phyloP scores from a whole-genome alignment of 2,113 vertebrate genomes.

The Tympanuchus pallidicinctus region DNA sequence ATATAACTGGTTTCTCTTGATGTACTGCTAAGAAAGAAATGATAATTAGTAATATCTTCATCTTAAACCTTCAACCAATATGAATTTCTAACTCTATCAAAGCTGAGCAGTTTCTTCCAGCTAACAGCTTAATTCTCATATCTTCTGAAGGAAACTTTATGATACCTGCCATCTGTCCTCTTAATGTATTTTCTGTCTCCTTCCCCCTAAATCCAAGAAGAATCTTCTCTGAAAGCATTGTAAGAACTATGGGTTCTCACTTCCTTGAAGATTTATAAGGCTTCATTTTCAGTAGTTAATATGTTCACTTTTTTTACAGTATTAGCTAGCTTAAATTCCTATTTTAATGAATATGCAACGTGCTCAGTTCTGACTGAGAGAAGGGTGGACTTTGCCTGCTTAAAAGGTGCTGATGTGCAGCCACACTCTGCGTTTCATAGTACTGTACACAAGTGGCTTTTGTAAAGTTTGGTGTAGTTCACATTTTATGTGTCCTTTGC shows the following conservation, averaged over 20 bases:
- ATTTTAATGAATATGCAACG: neutral
- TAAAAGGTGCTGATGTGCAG: neutral
- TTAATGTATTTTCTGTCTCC: neutral
- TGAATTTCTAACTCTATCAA: neutral
- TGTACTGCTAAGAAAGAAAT: neutral
- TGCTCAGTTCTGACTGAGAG: neutral
- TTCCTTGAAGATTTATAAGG: neutral
- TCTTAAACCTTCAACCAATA: neutral
- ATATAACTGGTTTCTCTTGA: neutral
- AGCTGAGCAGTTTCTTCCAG: neutral
- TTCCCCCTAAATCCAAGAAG: neutral
- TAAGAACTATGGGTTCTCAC: neutral
- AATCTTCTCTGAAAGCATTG: neutral
- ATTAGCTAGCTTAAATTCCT: constrained; percentile 1
- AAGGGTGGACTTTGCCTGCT: neutral
- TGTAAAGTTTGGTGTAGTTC: neutral
- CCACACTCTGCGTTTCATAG: neutral
- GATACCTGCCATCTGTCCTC: neutral
- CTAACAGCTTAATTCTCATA: neutral
- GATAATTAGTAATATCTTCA: neutral
- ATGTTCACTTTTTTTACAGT: neutral
- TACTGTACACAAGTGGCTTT: neutral
- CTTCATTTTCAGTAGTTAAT: constrained; percentile 23
- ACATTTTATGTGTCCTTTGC: neutral
- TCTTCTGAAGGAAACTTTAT: neutral